Base-by-base conservation (phyloP, 2,888 invertebrate species). In the Cephus spinipes region DNA sequence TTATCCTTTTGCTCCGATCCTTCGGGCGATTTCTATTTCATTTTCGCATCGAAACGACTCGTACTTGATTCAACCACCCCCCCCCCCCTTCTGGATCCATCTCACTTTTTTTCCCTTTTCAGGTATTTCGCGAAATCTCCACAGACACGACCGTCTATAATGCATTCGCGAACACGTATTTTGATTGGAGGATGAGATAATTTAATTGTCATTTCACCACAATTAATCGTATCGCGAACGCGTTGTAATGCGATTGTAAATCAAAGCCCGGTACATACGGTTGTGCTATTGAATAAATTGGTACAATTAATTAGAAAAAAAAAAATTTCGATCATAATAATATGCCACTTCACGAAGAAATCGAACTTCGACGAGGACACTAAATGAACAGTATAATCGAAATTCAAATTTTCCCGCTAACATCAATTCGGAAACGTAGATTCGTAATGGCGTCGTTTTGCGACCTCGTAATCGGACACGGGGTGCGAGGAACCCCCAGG, bases 11-110 rank as follows among this genome's bases (percentile, higher is more conserved):
- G 12, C 30, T 30, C 35, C 12, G 36, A 74, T n/a, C 76, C 69
- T 68, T 78, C 79, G 82, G 79, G 88, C 86, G 87, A 81, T 88
- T 91, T 91, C 88, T 90, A 90, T 90, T 89, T 89, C 90, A 90
- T 89, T 91, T 55, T 90, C 88, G 90, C 89, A 88, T 88, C 85
- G 86, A 85, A 85, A 87, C 89, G 87, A 85, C 83, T 85, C 81
- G 74, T 12, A 9, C 23, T 55, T 9, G 55, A 55, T 15, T 55
- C 55, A 1, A 9, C 55, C 55, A 9, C 2, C 40, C 23, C 0
- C 1, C 15, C 23, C 40, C 0, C 12, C 4, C 12, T 12, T 12
- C 12, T 12, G 4, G 12, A 15, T 36, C 36, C 4, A 36, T 36
- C 36, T 36, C 4, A 12, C 12, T 23, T 40, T 40, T 40, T 40